These are phyloP conservation scores for Mus musculus DNA, from an alignment of 2,113 vertebrate genomes.

Conservation along the genomic window GRCm39 chr9:20720001-20720500, in stretches of 20 bases:
- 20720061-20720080: neutral
- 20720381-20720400: neutral
- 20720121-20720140: neutral
- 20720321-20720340: neutral
- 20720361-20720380: neutral
- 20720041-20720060: neutral
- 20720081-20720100: neutral
- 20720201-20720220: neutral
- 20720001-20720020: neutral
- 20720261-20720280: neutral
- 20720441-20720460: neutral
- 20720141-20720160: no score
- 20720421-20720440: fast-evolving
- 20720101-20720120: neutral
- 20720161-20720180: neutral
- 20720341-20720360: neutral
- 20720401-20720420: neutral
- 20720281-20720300: neutral
- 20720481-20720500: no score
- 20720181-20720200: neutral
- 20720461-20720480: neutral
- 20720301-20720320: neutral
- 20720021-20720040: no score
- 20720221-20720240: neutral
- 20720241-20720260: neutral